Base-by-base conservation (phyloP, 2,113 vertebrate species). In the Zosterops borbonicus region DNA sequence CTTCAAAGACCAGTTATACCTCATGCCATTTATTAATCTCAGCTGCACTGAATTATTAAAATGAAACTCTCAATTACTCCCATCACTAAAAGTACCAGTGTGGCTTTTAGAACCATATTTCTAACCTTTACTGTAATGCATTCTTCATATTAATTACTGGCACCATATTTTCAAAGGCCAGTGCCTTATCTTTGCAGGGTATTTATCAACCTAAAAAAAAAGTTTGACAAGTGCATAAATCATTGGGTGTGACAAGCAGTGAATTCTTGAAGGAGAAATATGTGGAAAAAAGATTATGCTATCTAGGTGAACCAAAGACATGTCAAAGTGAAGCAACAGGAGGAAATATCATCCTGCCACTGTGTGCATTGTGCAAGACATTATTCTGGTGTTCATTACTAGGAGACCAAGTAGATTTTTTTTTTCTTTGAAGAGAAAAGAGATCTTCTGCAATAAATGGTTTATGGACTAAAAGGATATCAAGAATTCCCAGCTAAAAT, bases 11-110 rank as follows among this genome's bases (percentile, higher is more conserved):
- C 47, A 85, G 94, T 96, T 97, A 87, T 53, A 91, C 33, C 76
- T 97, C 74, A 77, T 92, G 70, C 91, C 70, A 92, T 79, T 89
- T 94, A 81, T 89, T 95, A 97, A 95, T 94, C 95, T 96, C 89
- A 92, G 94, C 47, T 95, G 49, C 63, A 95, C 28, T 97, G 96
- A 98, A 97, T 97, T 97, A 98, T 95, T 98, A 96, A 97, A 97
- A 81, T 67, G 52, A 95, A 97, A 95, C 95, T 76, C 84, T 96
- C 92, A 90, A 68, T 89, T 96, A 95, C 62, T 82, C 41, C 71
- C 79, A 68, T 64, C 89, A 90, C 88, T 96, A 96, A 97, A 97
- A 96, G 95, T 95, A 96, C 47, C 83, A 86, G 19, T 56, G 28
- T 90, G 69, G 92, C 77, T 95, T 96, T 96, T 82, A 90, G 60